Conservation (phyloP, 2,888 invertebrate species). For the Drosophila quinaria region DNA sequence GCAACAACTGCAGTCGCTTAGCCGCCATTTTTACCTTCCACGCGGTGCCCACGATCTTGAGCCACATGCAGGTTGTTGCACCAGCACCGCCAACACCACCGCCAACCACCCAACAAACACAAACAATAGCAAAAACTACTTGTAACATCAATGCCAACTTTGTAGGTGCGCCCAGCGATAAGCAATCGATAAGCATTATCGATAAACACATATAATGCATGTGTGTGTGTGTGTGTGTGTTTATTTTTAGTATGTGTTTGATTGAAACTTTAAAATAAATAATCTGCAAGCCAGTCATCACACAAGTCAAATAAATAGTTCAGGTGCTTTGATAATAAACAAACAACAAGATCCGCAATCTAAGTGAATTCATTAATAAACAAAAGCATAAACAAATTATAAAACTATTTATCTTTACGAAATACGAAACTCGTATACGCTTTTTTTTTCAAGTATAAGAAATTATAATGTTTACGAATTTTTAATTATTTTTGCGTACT, state of each 20-base stretch:
- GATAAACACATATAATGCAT: conserved; percentile 31
- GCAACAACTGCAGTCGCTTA: conserved; percentile 35
- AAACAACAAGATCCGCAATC: conserved; percentile 23
- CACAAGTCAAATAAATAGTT: conserved; percentile 25
- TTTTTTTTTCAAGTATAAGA: not conserved
- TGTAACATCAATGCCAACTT: conserved; percentile 50
- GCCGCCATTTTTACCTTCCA: conserved; percentile 77
- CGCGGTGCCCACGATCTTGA: conserved; percentile 82
- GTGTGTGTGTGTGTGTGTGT: conserved; percentile 2
- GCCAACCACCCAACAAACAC: conserved; percentile 7
- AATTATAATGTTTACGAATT: too few species aligned
- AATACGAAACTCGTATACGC: not conserved
- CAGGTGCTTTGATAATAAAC: conserved; percentile 28
- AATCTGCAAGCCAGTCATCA: conserved; percentile 25
- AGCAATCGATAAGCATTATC: conserved; percentile 42
- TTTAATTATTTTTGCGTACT: too few species aligned
- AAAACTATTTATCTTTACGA: not conserved
- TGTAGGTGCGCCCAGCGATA: conserved; percentile 24
- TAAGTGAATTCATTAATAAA: conserved; percentile 18
- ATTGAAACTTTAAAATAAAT: conserved; percentile 31
- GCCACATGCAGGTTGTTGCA: conserved; percentile 85
- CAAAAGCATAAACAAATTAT: conserved; percentile 4
- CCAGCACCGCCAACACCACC: conserved; percentile 49
- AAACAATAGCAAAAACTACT: conserved; percentile 34
- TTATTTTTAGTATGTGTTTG: conserved; percentile 7